A percentile compares a stretch with the other conserved stretches of the same genome.
These are phyloP conservation scores for Cheumatopsyche charites DNA, from an alignment of 1,140 invertebrate genomes.

Conservation along the genomic window DNA sequence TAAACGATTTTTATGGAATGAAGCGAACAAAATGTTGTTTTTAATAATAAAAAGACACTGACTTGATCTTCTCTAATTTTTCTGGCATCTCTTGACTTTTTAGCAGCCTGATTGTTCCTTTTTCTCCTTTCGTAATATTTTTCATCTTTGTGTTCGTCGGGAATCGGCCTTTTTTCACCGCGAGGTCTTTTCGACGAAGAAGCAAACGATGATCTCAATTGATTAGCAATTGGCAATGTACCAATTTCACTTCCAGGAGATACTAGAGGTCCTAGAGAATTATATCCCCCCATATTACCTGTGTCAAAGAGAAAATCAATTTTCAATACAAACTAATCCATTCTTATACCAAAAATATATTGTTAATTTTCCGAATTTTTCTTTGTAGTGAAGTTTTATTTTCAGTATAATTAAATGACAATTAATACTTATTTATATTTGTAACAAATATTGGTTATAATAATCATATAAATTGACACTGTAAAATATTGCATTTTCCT, in stretches of 20 bases:
- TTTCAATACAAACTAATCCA: too few relatives aligned
- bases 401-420: too few relatives aligned
- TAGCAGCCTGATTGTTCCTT: conserved; percentile 89
- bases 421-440: too few relatives aligned
- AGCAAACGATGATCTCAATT: background rate
- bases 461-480: too few relatives aligned
- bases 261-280: background rate
- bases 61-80: conserved; percentile 86
- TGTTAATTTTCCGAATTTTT: too few relatives aligned
- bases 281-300: background rate
- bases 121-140: conserved; percentile 87
- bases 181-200: conserved; percentile 60
- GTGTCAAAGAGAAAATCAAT: too few relatives aligned
- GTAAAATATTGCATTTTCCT: too few relatives aligned
- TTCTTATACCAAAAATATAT: too few relatives aligned
- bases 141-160: conserved; percentile 84
- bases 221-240: background rate
- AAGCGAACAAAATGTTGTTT: too few relatives aligned
- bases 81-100: conserved; percentile 85
- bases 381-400: too few relatives aligned
- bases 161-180: conserved; percentile 86
- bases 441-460: too few relatives aligned
- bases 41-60: conserved; percentile 25
- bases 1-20: too few relatives aligned
- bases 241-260: background rate